A percentile compares a stretch with the other conserved stretches of the same genome.
Conservation (phyloP, 2,797 vertebrate species). For the Lophotriccus pileatus region DNA sequence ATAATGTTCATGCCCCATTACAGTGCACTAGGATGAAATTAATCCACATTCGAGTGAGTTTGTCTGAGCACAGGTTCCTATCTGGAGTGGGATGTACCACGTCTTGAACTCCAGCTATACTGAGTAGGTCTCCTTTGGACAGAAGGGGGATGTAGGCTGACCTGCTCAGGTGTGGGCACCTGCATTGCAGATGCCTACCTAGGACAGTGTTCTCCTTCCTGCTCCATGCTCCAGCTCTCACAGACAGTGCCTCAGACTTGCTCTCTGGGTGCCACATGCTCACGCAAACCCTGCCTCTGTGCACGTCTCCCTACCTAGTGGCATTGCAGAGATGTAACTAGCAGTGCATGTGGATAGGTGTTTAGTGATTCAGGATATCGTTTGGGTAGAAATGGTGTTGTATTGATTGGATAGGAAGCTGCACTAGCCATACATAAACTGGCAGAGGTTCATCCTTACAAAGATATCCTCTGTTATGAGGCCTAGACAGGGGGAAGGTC, state of each 20-base stretch:
- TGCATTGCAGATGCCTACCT: not conserved
- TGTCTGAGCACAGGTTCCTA: not conserved
- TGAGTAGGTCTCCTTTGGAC: not conserved
- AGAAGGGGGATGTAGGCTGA: not conserved
- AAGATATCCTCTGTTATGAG: not conserved
- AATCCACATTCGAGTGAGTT: not conserved
- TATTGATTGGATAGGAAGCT: not conserved
- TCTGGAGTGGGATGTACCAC: not conserved
- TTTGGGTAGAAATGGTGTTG: not conserved
- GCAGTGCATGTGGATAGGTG: not conserved
- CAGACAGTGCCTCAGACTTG: not conserved
- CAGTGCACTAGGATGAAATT: not conserved
- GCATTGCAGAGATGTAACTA: not conserved
- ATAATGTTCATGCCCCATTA: not conserved
- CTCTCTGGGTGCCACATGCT: not conserved
- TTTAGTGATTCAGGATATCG: rapidly evolving
- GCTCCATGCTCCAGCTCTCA: not conserved
- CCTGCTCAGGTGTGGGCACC: not conserved
- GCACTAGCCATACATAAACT: not conserved
- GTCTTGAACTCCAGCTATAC: not conserved
- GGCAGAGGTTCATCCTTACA: not conserved
- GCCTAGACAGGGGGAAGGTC: not conserved
- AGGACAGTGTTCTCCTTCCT: not conserved
- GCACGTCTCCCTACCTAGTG: not conserved
- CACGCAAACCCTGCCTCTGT: not conserved